Percentiles rank a stretch among this genome's conserved stretches.
Evolutionary conservation across 2,797 vertebrate genomes (phyloP).

Genomic region (Semaprochilodus insignis): DNA sequence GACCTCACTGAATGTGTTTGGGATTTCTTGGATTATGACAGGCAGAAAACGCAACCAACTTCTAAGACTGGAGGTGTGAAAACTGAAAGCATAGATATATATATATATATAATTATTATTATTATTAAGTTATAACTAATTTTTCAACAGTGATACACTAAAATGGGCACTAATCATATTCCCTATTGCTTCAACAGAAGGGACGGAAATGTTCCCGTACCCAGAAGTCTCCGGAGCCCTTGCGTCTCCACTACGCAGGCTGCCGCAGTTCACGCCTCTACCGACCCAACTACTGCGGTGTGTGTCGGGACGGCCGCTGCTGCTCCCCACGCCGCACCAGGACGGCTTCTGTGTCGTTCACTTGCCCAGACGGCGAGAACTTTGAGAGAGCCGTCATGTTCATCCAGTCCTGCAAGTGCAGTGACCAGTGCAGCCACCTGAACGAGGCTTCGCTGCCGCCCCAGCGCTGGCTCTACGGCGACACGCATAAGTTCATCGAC

Average conservation of each 20-base stretch:
- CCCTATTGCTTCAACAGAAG: constrained; percentile 67
- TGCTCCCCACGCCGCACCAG: constrained; percentile 79
- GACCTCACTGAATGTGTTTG: no score
- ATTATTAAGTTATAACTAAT: no score
- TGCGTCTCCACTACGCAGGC: constrained; percentile 77
- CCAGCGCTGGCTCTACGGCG: constrained; percentile 78
- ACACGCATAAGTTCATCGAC: constrained; percentile 81
- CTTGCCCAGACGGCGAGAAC: constrained; percentile 75
- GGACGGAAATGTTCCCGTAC: constrained; percentile 83
- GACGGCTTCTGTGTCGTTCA: constrained; percentile 75
- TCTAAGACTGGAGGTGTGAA: no score
- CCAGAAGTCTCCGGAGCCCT: constrained; percentile 79
- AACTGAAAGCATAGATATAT: no score
- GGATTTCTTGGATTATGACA: no score
- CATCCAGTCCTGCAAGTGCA: constrained; percentile 85
- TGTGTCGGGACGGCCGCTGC: constrained; percentile 81
- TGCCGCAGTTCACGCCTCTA: constrained; percentile 81
- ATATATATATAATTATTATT: no score
- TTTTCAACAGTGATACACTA: no score
- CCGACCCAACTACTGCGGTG: constrained; percentile 82
- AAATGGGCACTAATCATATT: neutral
- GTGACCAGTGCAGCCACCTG: constrained; percentile 76
- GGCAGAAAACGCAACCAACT: no score
- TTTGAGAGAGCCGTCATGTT: constrained; percentile 80
- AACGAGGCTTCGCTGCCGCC: constrained; percentile 77